These are phyloP conservation scores for Coracopsis vasa DNA, from an alignment of 2,113 vertebrate species.

Conservation along the genomic window DNA sequence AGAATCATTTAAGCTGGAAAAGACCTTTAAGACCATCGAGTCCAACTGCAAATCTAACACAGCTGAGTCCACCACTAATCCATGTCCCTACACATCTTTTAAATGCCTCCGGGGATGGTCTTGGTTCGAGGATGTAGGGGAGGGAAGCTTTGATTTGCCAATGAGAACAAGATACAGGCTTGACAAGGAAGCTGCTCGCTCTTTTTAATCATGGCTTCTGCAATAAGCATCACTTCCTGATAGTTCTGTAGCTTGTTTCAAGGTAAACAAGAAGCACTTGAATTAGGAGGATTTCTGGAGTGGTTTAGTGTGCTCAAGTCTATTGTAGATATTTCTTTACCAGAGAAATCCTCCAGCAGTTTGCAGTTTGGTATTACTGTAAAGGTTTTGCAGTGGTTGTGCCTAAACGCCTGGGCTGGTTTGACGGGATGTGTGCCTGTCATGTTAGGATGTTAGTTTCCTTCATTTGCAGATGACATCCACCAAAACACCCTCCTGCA, in stretches of 20 bases:
- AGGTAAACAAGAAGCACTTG: background rate
- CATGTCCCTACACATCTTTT: rapidly evolving
- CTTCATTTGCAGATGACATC: background rate
- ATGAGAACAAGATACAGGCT: background rate
- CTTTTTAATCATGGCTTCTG: background rate
- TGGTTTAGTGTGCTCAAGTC: rapidly evolving
- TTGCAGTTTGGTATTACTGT: background rate
- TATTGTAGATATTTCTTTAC: background rate
- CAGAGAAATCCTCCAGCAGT: background rate
- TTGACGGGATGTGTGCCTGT: background rate
- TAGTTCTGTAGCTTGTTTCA: background rate
- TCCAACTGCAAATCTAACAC: background rate
- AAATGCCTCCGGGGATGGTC: background rate
- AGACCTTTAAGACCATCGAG: background rate
- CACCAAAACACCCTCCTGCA: background rate
- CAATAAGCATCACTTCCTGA: background rate
- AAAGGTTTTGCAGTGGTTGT: background rate
- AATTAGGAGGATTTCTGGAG: background rate
- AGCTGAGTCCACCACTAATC: background rate
- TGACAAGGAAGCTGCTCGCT: background rate
- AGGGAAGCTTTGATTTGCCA: background rate
- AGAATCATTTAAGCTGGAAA: background rate
- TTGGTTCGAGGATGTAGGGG: background rate
- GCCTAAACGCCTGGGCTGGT: background rate
- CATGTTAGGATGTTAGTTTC: background rate